phyloP scores from a whole-genome alignment of 2,888 invertebrate species.

The Melieria picta region DNA sequence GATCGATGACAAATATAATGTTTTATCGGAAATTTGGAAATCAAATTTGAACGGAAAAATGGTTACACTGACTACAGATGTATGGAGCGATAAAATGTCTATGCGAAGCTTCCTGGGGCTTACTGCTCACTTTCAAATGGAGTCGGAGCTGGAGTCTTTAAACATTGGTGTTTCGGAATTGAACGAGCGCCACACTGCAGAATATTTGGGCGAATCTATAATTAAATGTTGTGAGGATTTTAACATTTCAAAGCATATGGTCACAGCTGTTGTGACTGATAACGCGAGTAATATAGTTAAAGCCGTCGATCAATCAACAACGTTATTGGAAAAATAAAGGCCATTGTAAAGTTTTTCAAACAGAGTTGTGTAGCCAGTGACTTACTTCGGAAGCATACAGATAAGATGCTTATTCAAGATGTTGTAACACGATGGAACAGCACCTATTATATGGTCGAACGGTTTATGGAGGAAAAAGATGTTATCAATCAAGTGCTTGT shows the following conservation, averaged over 20 bases:
- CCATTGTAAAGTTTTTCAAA: constrained; percentile 5
- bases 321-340: constrained; percentile 3
- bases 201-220: constrained; percentile 1
- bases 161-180: constrained; percentile 7
- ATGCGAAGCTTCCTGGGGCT: constrained; percentile 10
- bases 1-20: constrained; percentile 2
- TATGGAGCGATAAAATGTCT: constrained; percentile 7
- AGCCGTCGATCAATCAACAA: constrained; percentile 7
- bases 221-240: constrained; percentile 2
- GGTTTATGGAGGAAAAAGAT: not conserved
- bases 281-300: not conserved
- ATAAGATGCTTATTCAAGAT: constrained; percentile 10
- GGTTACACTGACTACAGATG: constrained; percentile 3
- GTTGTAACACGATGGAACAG: constrained; percentile 10
- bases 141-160: constrained; percentile 5
- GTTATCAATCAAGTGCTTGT: constrained; percentile 3
- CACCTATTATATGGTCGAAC: not conserved
- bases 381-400: constrained; percentile 4
- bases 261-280: constrained; percentile 9
- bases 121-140: constrained; percentile 3
- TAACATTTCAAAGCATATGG: constrained; percentile 4
- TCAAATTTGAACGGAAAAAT: constrained; percentile 9
- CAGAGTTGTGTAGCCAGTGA: constrained; percentile 7
- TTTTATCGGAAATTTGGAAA: constrained; percentile 10
- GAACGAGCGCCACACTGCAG: constrained; percentile 6